Base-by-base conservation (phyloP, 2,888 invertebrate genomes). In the Sminthurinus aureus region DNA sequence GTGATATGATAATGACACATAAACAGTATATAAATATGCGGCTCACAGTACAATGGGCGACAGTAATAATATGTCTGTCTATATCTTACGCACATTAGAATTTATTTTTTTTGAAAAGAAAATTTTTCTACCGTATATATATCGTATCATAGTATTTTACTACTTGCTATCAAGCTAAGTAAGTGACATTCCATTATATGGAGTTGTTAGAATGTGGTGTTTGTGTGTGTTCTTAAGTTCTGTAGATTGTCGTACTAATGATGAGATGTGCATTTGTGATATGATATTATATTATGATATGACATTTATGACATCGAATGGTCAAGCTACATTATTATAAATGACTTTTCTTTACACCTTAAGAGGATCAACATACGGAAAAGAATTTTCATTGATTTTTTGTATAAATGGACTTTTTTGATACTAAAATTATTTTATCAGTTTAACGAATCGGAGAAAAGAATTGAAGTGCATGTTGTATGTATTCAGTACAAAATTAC, bases 1-100 rank as follows among this genome's bases (percentile, higher is more conserved):
- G 66, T 67, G 6, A 4, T 38, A 69, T n/a, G 69, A 79, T 79
- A 79, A 67, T 79, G 69, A 76, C n/a, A 52, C 75, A 15, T 26
- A 74, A 12, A 74, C 75, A 51, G 24, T 22, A 52, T 73, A 24
- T 24, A 22, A 24, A 24, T 73, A 26, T 73, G 15, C 15, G 38
- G 15, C 20, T 22, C 73, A 24, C 26, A 22, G 3, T 24, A 15
- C 18, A 24, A 15, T 26, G 38, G 38, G 38, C 38, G 38, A 38
- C 38, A 38, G 38, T 38, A 38, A 38, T 38, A 38, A 38, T 38
- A 38, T 38, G 6, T 1, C 38, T 38, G 38, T 38, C 38, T 38
- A 38, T 38, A 38, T 38, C 38, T 38, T 38, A 38, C 38, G 58
- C 58, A 9, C 58, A 58, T 58, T 13, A 58, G 9, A 58, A 2